Evolutionary conservation across 2,113 vertebrate species (phyloP).

Genomic region (Myotis yumanensis): DNA sequence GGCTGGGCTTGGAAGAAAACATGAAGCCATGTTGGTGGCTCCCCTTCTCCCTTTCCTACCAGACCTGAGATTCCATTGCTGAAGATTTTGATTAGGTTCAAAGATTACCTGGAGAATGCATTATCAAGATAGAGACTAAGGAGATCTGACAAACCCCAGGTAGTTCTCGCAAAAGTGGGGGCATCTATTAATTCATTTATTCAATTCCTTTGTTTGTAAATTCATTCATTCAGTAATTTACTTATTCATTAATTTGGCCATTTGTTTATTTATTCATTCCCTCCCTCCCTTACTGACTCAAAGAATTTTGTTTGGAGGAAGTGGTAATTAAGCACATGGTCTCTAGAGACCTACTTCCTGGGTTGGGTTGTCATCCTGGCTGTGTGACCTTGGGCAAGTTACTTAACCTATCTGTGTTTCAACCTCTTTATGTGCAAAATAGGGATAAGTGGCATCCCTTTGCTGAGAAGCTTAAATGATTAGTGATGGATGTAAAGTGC

Average conservation of each 20-base stretch:
- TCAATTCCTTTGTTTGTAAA: neutral
- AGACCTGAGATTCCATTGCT: neutral
- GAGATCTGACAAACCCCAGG: neutral
- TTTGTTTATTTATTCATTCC: neutral
- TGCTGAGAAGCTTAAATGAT: neutral
- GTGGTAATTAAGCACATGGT: neutral
- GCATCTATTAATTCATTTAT: neutral
- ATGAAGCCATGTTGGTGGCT: neutral
- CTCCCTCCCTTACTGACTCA: neutral
- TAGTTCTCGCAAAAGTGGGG: neutral
- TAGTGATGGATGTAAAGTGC: accelerated
- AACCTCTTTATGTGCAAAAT: neutral
- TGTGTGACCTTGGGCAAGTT: neutral
- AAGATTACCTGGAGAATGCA: neutral
- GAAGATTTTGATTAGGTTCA: neutral
- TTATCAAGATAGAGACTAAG: neutral
- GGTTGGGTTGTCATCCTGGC: neutral
- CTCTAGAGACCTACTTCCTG: neutral
- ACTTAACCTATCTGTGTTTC: neutral
- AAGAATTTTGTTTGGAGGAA: neutral
- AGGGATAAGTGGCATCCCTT: neutral
- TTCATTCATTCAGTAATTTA: neutral
- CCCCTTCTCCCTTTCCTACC: neutral
- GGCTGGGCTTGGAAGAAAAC: neutral
- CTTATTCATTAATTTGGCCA: neutral